Base-by-base conservation (phyloP, 2,797 vertebrate species). In the Limnodromus scolopaceus region DNA sequence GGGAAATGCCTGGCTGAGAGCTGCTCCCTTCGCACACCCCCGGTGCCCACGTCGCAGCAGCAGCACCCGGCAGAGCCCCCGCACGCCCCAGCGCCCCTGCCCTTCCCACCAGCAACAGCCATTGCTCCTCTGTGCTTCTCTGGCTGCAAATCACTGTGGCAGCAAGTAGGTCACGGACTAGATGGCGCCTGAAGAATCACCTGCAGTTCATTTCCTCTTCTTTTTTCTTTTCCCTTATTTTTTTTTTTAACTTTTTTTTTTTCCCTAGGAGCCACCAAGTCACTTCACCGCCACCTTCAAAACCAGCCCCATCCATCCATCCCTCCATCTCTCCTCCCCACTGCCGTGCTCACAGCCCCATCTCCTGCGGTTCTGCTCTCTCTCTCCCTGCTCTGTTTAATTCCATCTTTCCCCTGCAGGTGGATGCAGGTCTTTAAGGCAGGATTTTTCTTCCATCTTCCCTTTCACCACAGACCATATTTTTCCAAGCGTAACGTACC, bases 371-470 rank as follows among this genome's bases (percentile, higher is more conserved):
- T 66, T 27, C 75, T 63, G n/a, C 55, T 80, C 82, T 51, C 43
- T 48, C 46, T 48, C 46, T 48, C 55, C 30, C 64, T 60, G 16
- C 38, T 41, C 79, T 49, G 25, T 60, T 93, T 45, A 38, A 90
- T 58, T 75, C 77, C 65, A 65, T 12, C 49, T 41, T 43, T 92
- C 38, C 55, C 41, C 65, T 61, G 63, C 38, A 77, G 66, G 49
- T 16, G 24, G 69, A 68, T 39, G 55, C 24, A 49, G 22, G 25
- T 55, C 32, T 57, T 66, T 16, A 66, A 61, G 87, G 57, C 14
- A 83, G 16, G 49, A 63, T 68, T 82, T 76, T 83, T 34, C n/a
- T 81, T 92, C 84, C 65, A 45, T 68, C 89, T 70, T 80, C 15
- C 68, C 75, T 72, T 75, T 66, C 45, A 38, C 19, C 46, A 25